Evolutionary conservation across 2,888 invertebrate species (phyloP), one percentile per base, ranked within the genome.

Genomic region (Apamea anceps): DNA sequence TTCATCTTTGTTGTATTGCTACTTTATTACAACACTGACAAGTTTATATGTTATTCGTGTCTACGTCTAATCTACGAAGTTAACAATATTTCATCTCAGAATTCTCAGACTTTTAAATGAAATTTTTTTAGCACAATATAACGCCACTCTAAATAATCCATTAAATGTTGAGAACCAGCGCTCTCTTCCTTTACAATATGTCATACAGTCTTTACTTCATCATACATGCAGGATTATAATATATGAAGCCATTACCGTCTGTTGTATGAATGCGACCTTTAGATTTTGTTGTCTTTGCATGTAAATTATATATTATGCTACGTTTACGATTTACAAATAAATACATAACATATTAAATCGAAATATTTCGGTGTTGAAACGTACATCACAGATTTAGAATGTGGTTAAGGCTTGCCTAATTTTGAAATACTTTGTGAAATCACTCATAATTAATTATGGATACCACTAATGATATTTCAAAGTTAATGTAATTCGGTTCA

Each of bases 211-310:
- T 75, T 82, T 80, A 81, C 88, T 80, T 80, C 85, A 85, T 86
- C 77, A 76, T 76, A 78, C 45, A 80, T 85, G 72, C 80, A 83
- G 42, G 32, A 82, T 76, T 79, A 79, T 80, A 82, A 87, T 84
- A 83, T 83, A 85, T 88, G 85, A 84, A 85, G 82, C 78, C 73
- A 85, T 88, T 88, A 80, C 65, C 68, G n/a, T 76, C 57, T 37
- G 37, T 66, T 45, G 37, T 66, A 73, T 62, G 80, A 71, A 80
- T 75, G 51, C 77, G 78, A 85, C 83, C 81, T 81, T 83, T 80
- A 25, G 48, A 67, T 81, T 83, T 77, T 60, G 78, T 86, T 80
- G 82, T 72, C 57, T 80, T 73, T 71, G 66, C 79, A 75, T 81
- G 78, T 68, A 85, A 85, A 85, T 85, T 32, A 73, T 70, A 37